These are phyloP conservation scores for Melanaphis sacchari DNA, from an alignment of 1,140 invertebrate genomes.

Conservation along the genomic window DNA sequence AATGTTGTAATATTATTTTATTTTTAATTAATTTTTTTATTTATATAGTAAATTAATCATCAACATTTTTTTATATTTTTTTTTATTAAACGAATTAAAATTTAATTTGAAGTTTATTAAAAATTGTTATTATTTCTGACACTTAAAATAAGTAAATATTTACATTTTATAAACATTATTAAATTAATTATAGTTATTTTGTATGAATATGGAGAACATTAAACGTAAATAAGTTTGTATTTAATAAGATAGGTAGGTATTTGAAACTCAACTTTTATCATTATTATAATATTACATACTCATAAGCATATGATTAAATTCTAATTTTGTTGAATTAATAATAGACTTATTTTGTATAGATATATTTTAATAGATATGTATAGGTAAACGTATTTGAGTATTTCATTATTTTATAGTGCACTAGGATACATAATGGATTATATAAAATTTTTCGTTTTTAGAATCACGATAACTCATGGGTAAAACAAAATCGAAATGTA, in stretches of 20 bases:
- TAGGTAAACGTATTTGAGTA: neutral
- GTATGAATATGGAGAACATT: neutral
- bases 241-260: too few species aligned
- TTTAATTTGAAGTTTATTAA: neutral
- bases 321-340: neutral
- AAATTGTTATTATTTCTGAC: neutral
- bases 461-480: neutral
- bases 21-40: neutral
- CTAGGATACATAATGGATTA: conserved; percentile 11
- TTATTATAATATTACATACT: neutral
- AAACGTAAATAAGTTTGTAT: neutral
- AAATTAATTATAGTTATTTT: neutral
- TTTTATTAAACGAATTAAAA: neutral
- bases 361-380: neutral
- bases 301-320: neutral
- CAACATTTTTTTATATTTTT: neutral
- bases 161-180: neutral
- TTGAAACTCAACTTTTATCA: neutral
- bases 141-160: neutral
- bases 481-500: neutral
- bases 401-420: conserved; percentile 26
- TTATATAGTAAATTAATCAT: conserved; percentile 16
- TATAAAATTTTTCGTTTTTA: neutral
- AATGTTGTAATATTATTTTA: neutral
- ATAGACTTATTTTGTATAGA: neutral